Base-by-base conservation (phyloP, 2,888 invertebrate genomes). In the Leptinotarsa peninsularis region DNA sequence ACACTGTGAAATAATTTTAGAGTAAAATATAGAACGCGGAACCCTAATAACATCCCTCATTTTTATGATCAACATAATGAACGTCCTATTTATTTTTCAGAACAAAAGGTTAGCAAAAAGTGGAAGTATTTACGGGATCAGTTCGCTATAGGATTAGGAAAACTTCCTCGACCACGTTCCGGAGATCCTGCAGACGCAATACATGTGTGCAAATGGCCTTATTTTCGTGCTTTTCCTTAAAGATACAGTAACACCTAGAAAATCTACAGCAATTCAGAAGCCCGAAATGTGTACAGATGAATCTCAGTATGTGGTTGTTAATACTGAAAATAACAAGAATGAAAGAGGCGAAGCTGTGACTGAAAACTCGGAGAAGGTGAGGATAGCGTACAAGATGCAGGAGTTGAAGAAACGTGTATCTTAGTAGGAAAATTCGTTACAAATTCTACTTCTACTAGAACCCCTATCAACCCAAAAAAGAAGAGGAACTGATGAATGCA, bases 231-330 rank as follows among this genome's bases (percentile, higher is more conserved):
- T 27, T 52, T 67, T 49, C 54, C 66, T 72, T 4, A 66, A 52
- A 21, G 33, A 72, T 52, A 66, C 66, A n/a, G 66, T 66, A 23
- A 66, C 52, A 33, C 67, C 67, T 23, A 70, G 58, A 58, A 49
- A 33, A 56, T 56, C 27, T 43, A 70, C 33, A 70, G 56, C n/a
- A 43, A 56, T 56, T 33, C 70, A 70, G 58, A 56, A 15, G 14
- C 60, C 23, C 27, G 70, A 56, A 43, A 70, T 43, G 43, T 33
- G n/a, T 58, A 52, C 43, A 70, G 70, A 70, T 56, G 60, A 70
- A 70, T 60, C 71, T 71, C 71, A 71, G 71, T 60, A 7, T 71
- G 49, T 63, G 33, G 66, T 63, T 71, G 71, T 63, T 63, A 43
- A 50, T 71, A 50, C 60, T 63, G 63, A 71, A 50, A 66, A 49